Conservation (phyloP, 1,140 invertebrate species). For the Conus betulinus region DNA sequence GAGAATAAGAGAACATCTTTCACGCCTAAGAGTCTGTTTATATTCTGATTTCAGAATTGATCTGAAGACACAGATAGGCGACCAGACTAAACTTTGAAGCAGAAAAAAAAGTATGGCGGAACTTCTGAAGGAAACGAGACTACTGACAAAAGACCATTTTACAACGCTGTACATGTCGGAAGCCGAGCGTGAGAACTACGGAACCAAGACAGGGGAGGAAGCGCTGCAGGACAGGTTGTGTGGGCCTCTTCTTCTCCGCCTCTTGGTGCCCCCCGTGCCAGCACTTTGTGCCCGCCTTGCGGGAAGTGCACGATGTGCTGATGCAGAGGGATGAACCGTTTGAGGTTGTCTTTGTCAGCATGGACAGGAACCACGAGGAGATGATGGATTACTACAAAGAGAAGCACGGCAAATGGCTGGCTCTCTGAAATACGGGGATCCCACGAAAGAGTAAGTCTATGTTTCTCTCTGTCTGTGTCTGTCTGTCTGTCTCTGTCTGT, state of each 20-base stretch:
- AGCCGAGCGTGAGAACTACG: slow-evolving; percentile 21
- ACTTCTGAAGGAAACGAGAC: background rate
- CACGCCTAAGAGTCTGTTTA: too few species aligned
- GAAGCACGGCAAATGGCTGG: slow-evolving; percentile 64
- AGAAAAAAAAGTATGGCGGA: background rate
- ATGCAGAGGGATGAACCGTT: slow-evolving; percentile 79
- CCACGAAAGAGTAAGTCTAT: slow-evolving; percentile 52
- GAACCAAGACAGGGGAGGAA: slow-evolving; percentile 10
- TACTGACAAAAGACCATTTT: slow-evolving; percentile 27
- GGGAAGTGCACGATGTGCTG: slow-evolving; percentile 78
- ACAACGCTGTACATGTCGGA: slow-evolving; percentile 11
- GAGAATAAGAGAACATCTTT: too few species aligned
- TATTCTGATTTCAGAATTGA: too few species aligned
- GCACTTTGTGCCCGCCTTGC: slow-evolving; percentile 75
- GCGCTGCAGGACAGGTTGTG: slow-evolving; percentile 48
- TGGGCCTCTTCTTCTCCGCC: slow-evolving; percentile 77
- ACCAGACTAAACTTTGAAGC: too few species aligned
- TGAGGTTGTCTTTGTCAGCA: slow-evolving; percentile 82
- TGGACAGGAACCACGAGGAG: slow-evolving; percentile 81
- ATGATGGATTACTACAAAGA: slow-evolving; percentile 81
- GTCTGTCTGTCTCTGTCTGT: too few species aligned
- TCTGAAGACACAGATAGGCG: too few species aligned
- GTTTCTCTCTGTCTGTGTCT: too few species aligned
- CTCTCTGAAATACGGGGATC: slow-evolving; percentile 54
- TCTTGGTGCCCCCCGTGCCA: slow-evolving; percentile 78